Percentiles rank a stretch among this genome's conserved stretches.
phyloP scores from a whole-genome alignment of 2,888 invertebrate genomes.

The Cancer borealis region DNA sequence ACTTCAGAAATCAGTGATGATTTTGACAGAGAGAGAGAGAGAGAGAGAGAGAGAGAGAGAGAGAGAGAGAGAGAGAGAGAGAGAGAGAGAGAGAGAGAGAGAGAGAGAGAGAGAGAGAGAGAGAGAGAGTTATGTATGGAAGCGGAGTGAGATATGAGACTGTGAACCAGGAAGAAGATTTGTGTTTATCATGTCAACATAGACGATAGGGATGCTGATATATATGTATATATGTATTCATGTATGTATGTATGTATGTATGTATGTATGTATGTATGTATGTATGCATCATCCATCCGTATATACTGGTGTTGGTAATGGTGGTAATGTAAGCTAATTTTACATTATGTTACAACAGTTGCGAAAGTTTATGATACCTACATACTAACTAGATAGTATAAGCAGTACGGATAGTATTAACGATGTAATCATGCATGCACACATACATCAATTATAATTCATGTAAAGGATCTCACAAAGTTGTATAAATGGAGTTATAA shows the following conservation, averaged over 20 bases:
- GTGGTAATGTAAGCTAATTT: too few species aligned
- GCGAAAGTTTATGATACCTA: too few species aligned
- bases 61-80: constrained; percentile 8
- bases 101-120: constrained; percentile 25
- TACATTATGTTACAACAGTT: too few species aligned
- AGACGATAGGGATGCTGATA: neutral
- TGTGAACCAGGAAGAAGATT: constrained; percentile 6
- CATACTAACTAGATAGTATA: too few species aligned
- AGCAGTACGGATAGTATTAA: too few species aligned
- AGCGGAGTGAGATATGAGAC: neutral
- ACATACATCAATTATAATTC: too few species aligned
- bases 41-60: constrained; percentile 20
- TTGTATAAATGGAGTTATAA: too few species aligned
- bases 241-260: neutral
- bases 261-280: neutral
- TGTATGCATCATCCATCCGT: too few species aligned
- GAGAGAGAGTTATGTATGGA: neutral
- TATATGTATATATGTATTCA: neutral
- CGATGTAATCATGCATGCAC: too few species aligned
- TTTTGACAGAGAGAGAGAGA: neutral
- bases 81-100: constrained; percentile 24
- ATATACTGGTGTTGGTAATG: too few species aligned
- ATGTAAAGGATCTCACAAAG: too few species aligned
- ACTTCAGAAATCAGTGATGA: neutral
- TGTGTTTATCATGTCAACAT: neutral